Evolutionary conservation across 2,888 invertebrate species (phyloP).

Genomic region (Mesochorus sp.): DNA sequence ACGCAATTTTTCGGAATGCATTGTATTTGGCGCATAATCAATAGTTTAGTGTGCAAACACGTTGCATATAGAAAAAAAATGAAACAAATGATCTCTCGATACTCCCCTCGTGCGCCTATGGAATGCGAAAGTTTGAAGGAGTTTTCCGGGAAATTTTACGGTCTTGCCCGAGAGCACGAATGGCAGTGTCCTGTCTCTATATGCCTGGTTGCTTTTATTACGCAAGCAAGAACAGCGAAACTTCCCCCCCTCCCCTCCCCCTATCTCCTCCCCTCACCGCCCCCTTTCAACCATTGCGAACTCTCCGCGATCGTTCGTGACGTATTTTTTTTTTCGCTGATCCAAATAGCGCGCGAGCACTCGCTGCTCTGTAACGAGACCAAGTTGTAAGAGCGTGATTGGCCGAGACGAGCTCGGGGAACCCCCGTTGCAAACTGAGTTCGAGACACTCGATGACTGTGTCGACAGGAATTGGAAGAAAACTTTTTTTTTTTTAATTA

Average conservation of each 20-base stretch:
- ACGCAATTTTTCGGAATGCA: not conserved
- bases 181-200: slow-evolving; percentile 22
- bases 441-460: not conserved
- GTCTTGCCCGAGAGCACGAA: slow-evolving; percentile 51
- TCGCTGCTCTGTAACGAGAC: not conserved
- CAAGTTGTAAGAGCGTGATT: not conserved
- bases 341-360: not conserved
- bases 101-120: slow-evolving; percentile 22
- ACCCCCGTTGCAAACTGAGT: not conserved
- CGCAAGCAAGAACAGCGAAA: slow-evolving; percentile 41
- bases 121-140: slow-evolving; percentile 65
- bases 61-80: no score
- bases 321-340: slow-evolving; percentile 8
- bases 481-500: no score
- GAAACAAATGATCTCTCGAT: slow-evolving; percentile 37
- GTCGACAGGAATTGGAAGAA: no score
- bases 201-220: slow-evolving; percentile 44
- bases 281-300: slow-evolving; percentile 1
- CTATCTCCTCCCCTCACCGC: not conserved
- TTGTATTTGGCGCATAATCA: not conserved
- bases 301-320: slow-evolving; percentile 21
- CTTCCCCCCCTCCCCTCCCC: not conserved
- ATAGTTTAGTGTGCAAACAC: not conserved
- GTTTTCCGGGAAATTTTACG: slow-evolving; percentile 67
- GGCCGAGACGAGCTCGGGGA: not conserved